Percentiles rank a stretch among this genome's conserved stretches.
Conservation (phyloP, 2,888 invertebrate species). For the Campoplex capitator region DNA sequence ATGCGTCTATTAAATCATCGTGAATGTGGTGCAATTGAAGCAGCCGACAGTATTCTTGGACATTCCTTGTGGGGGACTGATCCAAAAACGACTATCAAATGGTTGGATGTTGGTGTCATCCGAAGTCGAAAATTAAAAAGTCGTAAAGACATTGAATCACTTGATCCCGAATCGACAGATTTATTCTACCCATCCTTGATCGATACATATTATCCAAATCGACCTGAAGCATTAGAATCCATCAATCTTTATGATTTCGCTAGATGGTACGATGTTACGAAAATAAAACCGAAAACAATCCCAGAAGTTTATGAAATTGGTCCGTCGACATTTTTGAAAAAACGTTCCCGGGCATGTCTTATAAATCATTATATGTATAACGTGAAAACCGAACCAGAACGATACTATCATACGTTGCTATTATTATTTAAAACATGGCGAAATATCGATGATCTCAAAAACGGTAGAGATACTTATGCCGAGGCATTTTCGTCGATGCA, state of each 20-base stretch:
- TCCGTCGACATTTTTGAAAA: too few species aligned
- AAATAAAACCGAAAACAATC: neutral
- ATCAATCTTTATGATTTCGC: neutral
- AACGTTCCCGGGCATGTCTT: too few species aligned
- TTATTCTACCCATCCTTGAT: neutral
- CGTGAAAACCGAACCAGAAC: too few species aligned
- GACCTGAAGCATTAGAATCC: neutral
- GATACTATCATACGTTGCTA: too few species aligned
- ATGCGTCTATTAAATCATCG: too few species aligned
- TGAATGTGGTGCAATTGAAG: neutral
- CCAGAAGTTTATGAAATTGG: neutral
- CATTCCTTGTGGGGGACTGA: neutral
- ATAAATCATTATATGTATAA: too few species aligned
- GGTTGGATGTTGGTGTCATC: neutral
- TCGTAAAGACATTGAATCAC: neutral
- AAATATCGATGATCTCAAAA: too few species aligned
- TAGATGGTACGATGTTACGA: neutral
- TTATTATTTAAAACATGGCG: too few species aligned
- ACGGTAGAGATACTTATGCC: too few species aligned
- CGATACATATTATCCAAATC: slow-evolving; percentile 3
- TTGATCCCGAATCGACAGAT: neutral
- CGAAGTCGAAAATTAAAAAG: neutral
- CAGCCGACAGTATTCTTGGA: neutral
- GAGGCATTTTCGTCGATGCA: too few species aligned
- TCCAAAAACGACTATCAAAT: neutral